Evolutionary conservation across 2,888 invertebrate genomes (phyloP), one percentile per base, ranked within the genome.

Genomic region (Eubasilissa splendida): DNA sequence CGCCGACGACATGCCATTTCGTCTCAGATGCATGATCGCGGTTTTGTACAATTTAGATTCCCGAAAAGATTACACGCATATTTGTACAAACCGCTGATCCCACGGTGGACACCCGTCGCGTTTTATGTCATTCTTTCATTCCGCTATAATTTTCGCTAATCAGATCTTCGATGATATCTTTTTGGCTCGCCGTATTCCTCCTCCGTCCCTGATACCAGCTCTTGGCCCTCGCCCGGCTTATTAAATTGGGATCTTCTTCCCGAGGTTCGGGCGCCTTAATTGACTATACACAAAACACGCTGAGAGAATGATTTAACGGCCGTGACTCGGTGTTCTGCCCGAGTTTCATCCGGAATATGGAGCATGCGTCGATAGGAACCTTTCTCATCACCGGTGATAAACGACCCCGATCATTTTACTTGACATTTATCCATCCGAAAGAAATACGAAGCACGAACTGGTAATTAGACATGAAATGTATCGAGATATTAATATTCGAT

Each of bases 91-190:
- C 73, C 56, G 53, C 33, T 65, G 76, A 76, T 76, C 76, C 76
- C 76, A 76, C 76, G 76, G 50, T 65, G 76, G 65, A 76, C 76
- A n/a, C 76, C 76, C 65, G 76, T 76, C 65, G 76, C 54, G 63
- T 76, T 65, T 63, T 65, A 65, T 65, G 65, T 76, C 65, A 63
- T 76, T 65, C 65, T 52, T 31, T 63, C 76, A 54, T 65, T 76
- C 65, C 65, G 9, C 76, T 76, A 60, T 60, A 76, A 65, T 63
- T 76, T 65, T 65, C 65, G 53, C 76, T 76, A 76, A 76, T 76
- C 76, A 76, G 76, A 76, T 76, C 76, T 76, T 53, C 54, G 76
- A 54, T 76, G 54, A 33, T 65, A 76, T 76, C 76, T 60, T 54
- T 60, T 60, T 12, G 42, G n/a, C 33, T 12, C 65, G 75, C 59